phyloP scores from a whole-genome alignment of 2,888 invertebrate genomes.

The Drosophila neonasuta region DNA sequence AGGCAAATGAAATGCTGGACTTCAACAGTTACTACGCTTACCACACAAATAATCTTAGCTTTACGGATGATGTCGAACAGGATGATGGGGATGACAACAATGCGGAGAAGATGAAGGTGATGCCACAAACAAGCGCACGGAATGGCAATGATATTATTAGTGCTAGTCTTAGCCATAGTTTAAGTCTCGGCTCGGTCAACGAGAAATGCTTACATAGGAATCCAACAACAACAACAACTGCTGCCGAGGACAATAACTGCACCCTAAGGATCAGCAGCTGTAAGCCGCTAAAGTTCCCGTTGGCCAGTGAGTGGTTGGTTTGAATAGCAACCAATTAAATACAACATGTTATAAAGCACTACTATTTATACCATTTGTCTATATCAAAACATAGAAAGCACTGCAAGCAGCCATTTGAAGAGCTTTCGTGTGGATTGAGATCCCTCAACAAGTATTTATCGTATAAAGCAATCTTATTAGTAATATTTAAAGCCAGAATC shows the following conservation, averaged over 20 bases:
- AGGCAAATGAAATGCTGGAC: conserved; percentile 52
- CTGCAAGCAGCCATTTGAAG: conserved; percentile 61
- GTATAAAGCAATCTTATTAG: conserved; percentile 23
- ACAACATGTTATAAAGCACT: neutral
- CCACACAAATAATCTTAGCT: conserved; percentile 75
- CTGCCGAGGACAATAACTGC: conserved; percentile 81
- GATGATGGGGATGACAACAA: conserved; percentile 2
- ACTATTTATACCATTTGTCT: neutral
- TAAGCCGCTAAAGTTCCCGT: conserved; percentile 81
- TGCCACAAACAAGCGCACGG: conserved; percentile 30
- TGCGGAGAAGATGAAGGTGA: neutral
- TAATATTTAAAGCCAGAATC: conserved; percentile 4
- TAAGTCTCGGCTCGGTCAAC: conserved; percentile 67
- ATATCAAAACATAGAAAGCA: conserved; percentile 21
- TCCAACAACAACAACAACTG: conserved; percentile 36
- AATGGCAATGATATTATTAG: conserved; percentile 61
- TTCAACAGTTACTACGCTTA: conserved; percentile 72
- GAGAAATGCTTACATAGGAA: conserved; percentile 55
- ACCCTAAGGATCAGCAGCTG: conserved; percentile 80
- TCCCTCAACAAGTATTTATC: conserved; percentile 38
- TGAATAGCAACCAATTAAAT: conserved; percentile 46
- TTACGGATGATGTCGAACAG: conserved; percentile 38
- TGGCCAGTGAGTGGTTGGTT: conserved; percentile 82
- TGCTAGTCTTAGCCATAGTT: conserved; percentile 67
- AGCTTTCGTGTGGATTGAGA: conserved; percentile 21